These are phyloP conservation scores for Ennomos quercinarius DNA, from an alignment of 2,888 invertebrate species.

Conservation along the genomic window DNA sequence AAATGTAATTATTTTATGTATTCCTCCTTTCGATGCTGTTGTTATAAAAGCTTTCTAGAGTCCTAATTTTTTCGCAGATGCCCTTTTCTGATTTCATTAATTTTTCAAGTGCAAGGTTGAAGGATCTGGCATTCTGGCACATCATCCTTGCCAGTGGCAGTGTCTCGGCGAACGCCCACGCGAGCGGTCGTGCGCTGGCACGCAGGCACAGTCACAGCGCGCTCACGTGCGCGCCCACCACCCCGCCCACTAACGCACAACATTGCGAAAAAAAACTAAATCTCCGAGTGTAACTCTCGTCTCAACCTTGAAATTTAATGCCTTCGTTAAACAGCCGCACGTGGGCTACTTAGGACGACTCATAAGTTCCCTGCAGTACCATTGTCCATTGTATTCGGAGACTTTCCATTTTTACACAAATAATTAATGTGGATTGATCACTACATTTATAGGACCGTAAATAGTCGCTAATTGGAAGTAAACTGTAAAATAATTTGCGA, in stretches of 20 bases:
- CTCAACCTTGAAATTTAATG: slow-evolving; percentile 80
- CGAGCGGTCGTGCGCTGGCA: slow-evolving; percentile 66
- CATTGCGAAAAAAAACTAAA: slow-evolving; percentile 82
- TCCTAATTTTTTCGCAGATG: too few relatives aligned
- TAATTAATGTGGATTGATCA: slow-evolving; percentile 36
- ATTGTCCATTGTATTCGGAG: slow-evolving; percentile 69
- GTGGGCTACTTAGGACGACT: slow-evolving; percentile 65
- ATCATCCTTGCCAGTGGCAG: slow-evolving; percentile 54
- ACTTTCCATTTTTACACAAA: slow-evolving; percentile 47
- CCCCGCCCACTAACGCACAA: slow-evolving; percentile 76
- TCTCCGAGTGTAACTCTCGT: slow-evolving; percentile 70
- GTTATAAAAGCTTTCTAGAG: too few relatives aligned
- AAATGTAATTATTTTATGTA: too few relatives aligned
- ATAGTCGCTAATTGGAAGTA: slow-evolving; percentile 35
- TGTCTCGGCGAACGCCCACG: slow-evolving; percentile 74
- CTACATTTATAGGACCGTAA: slow-evolving; percentile 23
- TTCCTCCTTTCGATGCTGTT: too few relatives aligned
- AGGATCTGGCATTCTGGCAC: slow-evolving; percentile 38
- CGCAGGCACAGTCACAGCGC: slow-evolving; percentile 57
- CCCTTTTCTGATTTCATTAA: too few relatives aligned
- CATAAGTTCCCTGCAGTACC: slow-evolving; percentile 61
- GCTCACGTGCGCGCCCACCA: slow-evolving; percentile 82
- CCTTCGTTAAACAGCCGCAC: slow-evolving; percentile 74
- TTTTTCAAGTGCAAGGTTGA: slow-evolving; percentile 44
- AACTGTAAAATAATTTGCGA: slow-evolving; percentile 39